Evolutionary conservation across 2,888 invertebrate genomes (phyloP).

Genomic region (Amiota mariae): DNA sequence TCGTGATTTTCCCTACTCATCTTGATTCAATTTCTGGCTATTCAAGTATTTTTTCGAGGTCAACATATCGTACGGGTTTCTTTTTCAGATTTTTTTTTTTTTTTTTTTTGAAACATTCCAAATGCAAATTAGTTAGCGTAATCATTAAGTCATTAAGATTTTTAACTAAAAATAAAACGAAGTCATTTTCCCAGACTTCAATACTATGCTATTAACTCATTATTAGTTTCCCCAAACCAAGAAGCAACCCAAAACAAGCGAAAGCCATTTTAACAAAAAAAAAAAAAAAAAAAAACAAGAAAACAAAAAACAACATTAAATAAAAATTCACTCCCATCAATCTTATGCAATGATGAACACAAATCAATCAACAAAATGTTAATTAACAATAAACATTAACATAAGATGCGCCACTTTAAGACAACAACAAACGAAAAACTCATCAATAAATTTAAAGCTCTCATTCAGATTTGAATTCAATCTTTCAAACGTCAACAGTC

Average conservation of each 20-base stretch:
- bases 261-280: too few species aligned
- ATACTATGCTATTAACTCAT: background rate
- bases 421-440: background rate
- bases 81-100: background rate
- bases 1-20: too few species aligned
- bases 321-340: constrained; percentile 28
- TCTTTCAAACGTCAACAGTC: background rate
- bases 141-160: too few species aligned
- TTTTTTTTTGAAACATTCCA: background rate
- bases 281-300: too few species aligned
- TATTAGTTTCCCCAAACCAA: background rate
- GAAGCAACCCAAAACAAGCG: background rate
- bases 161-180: background rate
- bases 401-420: constrained; percentile 41
- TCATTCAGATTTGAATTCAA: constrained; percentile 1
- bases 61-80: constrained; percentile 45
- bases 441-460: background rate
- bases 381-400: constrained; percentile 39
- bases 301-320: constrained; percentile 34
- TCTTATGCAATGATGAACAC: constrained; percentile 47
- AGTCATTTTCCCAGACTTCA: background rate
- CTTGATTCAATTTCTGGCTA: background rate
- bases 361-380: constrained; percentile 46
- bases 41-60: constrained; percentile 21
- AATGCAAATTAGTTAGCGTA: too few species aligned